phyloP scores from a whole-genome alignment of 2,113 vertebrate genomes.

The Hemicordylus capensis region DNA sequence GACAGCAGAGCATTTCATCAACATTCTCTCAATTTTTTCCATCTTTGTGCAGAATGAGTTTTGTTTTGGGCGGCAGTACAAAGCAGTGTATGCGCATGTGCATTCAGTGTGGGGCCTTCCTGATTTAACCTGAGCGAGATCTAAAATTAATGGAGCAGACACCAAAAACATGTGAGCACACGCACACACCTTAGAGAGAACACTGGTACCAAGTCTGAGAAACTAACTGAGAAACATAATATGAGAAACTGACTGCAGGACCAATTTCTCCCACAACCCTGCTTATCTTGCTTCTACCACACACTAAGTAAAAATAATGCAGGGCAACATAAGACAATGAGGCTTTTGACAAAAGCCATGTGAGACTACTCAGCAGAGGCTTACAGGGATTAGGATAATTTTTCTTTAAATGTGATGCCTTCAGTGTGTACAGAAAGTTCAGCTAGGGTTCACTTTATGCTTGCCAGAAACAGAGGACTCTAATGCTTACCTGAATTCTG shows the following conservation, averaged over 20 bases:
- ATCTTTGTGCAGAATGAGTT: too few relatives aligned
- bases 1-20: not conserved
- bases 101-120: too few relatives aligned
- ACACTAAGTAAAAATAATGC: not conserved
- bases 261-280: not conserved
- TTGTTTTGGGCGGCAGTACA: too few relatives aligned
- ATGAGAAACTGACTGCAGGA: not conserved
- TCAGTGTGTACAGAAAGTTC: not conserved
- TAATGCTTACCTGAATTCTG: constrained; percentile 81
- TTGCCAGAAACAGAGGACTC: not conserved
- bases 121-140: too few relatives aligned
- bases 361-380: not conserved
- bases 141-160: too few relatives aligned
- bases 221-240: too few relatives aligned
- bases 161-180: too few relatives aligned
- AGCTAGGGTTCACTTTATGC: not conserved
- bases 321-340: not conserved
- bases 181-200: too few relatives aligned
- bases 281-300: not conserved
- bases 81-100: too few relatives aligned
- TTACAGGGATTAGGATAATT: not conserved
- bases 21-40: too few relatives aligned
- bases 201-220: not conserved
- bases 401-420: not conserved
- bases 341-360: not conserved